Base-by-base conservation (phyloP, 2,797 vertebrate genomes). In the Lutjanus argentimaculatus region DNA sequence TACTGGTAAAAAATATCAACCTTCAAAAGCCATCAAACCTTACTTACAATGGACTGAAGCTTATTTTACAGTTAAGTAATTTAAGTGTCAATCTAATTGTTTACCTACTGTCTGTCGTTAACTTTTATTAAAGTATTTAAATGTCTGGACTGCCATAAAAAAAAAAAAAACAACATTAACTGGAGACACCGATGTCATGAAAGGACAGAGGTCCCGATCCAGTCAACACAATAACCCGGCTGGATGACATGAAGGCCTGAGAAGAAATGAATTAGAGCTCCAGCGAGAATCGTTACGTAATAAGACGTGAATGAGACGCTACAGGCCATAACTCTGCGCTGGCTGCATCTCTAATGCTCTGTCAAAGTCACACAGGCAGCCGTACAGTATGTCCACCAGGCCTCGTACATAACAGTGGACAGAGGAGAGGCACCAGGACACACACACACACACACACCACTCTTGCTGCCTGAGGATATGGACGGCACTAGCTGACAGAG, bases 311-410 rank as follows among this genome's bases (percentile, higher is more conserved):
- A 77, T 69, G 84, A 71, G 77, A 40, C 1, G 67, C 88, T 75
- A 67, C 81, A n/a, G 87, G 84, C 82, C 9, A 42, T 43, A 36
- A 5, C 22, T 85, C 56, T 68, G 65, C 7, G 53, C 71, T 42
- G 65, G 51, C 72, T 59, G 72, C 56, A 56, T 63, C 79, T 67
- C 71, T 62, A 66, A 75, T n/a, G 73, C 69, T 57, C 55, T 7
- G 70, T 86, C 85, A 87, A 83, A 86, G 86, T 86, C 86, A 82
- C 63, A 79, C 69, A 62, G 68, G 42, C 79, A 4, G 53, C 16
- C 64, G 22, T 36, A 63, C 79, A 64, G 80, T 55, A 65, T 43
- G 85, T 80, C 86, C 82, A 62, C 17, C 72, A 73, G 75, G 69
- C 63, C 69, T 70, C 16, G 8, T 13, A 22, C 19, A 65, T 25